Base-by-base conservation (phyloP, 1,140 invertebrate genomes). In the Drosophila watanabei region DNA sequence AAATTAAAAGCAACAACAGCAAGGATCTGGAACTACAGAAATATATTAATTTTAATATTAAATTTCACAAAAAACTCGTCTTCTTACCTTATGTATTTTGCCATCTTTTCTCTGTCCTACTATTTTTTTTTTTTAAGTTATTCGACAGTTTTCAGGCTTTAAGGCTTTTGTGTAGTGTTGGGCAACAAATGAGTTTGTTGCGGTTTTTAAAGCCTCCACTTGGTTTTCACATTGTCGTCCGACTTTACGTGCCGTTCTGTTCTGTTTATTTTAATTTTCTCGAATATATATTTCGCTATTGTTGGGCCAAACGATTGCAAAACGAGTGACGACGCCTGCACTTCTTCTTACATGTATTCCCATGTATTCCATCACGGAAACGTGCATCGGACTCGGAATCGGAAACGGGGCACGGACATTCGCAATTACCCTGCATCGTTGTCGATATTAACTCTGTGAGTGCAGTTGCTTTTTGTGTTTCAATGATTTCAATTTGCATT, bases 361-460 rank as follows among this genome's bases (percentile, higher is more conserved):
- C 71, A 58, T 43, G 52, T 75, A 52, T 41, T 66, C 61, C 62
- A 77, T 54, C 68, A 76, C 72, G 73, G 72, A 68, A 76, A 66
- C 56, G 75, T 58, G 58, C 70, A 75, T n/a, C 66, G 61, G 60
- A 70, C 54, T 70, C 59, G 52, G 52, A 64, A 76, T 46, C 72
- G 72, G 72, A 77, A 77, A 68, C 30, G 62, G 63, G 75, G 73
- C 41, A 77, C 72, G 75, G 72, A 77, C 72, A 77, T 59, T 77
- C 39, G 52, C 73, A 76, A 76, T 76, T 76, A 75, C 54, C 43
- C 48, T 28, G 9, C 45, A 28, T 16, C 37, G 46, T 45, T 49
- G 46, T 33, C 35, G 43, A 39, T 59, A 43, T 57, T 66, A 35
- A 39, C 37, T 69, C 60, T 75, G 45, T 54, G 32, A 58, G 20